Evolutionary conservation across 2,113 vertebrate genomes (phyloP).

Genomic region (Meles meles): DNA sequence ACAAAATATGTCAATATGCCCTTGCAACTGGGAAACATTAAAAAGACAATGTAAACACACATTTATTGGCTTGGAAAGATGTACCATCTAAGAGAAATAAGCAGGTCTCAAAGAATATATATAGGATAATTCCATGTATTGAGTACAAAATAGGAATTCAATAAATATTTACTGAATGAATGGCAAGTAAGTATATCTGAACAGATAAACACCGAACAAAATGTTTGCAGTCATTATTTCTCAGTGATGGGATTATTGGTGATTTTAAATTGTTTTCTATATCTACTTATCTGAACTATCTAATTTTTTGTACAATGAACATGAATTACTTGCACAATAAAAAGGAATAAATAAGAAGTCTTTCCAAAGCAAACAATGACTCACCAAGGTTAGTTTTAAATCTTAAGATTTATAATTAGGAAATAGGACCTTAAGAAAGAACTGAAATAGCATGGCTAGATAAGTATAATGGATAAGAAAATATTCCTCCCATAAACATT

Average conservation of each 20-base stretch:
- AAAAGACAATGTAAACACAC: constrained; percentile 40
- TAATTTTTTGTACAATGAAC: neutral
- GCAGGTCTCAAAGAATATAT: neutral
- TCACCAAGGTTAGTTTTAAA: constrained; percentile 50
- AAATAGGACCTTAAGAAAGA: neutral
- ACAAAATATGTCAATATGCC: neutral
- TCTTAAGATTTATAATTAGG: constrained; percentile 13
- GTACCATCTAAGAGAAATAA: constrained; percentile 13
- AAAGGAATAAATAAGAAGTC: constrained; percentile 20
- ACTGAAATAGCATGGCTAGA: neutral
- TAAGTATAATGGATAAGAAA: neutral
- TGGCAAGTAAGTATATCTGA: constrained; percentile 50
- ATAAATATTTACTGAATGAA: constrained; percentile 50
- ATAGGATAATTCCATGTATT: neutral
- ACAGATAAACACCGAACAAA: constrained; percentile 48
- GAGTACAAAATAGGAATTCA: constrained; percentile 60
- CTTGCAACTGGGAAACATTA: neutral
- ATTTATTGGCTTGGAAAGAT: constrained; percentile 35
- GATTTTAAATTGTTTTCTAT: constrained; percentile 49
- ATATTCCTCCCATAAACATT: neutral
- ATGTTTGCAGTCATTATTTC: constrained; percentile 39
- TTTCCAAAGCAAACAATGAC: constrained; percentile 39
- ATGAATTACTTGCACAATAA: constrained; percentile 29
- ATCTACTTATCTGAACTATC: constrained; percentile 35
- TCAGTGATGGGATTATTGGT: constrained; percentile 37